Evolutionary conservation across 2,888 invertebrate species (phyloP).

Genomic region (Piscicola geometra): DNA sequence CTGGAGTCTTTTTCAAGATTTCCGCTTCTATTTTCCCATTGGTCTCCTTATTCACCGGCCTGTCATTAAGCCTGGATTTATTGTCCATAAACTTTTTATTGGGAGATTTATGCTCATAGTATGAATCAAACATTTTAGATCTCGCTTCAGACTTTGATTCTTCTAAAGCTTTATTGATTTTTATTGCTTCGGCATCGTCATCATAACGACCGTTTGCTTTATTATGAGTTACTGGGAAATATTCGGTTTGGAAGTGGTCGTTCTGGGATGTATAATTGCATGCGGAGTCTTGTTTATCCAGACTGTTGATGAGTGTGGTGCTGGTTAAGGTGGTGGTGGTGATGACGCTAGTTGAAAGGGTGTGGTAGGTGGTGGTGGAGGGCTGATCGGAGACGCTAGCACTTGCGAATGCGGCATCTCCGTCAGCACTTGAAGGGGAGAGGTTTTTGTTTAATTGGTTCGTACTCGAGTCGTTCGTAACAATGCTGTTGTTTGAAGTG

Average conservation of each 20-base stretch:
- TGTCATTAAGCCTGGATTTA: neutral
- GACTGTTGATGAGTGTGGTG: neutral
- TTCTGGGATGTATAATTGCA: neutral
- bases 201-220: constrained; percentile 3
- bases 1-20: neutral
- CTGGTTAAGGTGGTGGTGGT: neutral
- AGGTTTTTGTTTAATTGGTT: neutral
- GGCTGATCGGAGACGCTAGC: neutral
- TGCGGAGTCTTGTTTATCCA: neutral
- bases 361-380: neutral
- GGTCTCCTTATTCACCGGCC: neutral
- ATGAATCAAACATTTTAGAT: constrained; percentile 11
- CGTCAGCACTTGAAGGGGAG: neutral
- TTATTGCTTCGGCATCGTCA: neutral
- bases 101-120: neutral
- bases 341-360: neutral
- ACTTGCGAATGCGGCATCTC: neutral
- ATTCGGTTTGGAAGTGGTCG: neutral
- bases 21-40: neutral
- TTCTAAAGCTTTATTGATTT: neutral
- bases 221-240: neutral
- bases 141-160: neutral
- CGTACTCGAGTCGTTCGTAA: too few species aligned
- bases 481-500: too few species aligned
- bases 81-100: neutral